These are phyloP conservation scores for Hemichromis elongatus DNA, from an alignment of 2,113 vertebrate species.

Conservation along the genomic window DNA sequence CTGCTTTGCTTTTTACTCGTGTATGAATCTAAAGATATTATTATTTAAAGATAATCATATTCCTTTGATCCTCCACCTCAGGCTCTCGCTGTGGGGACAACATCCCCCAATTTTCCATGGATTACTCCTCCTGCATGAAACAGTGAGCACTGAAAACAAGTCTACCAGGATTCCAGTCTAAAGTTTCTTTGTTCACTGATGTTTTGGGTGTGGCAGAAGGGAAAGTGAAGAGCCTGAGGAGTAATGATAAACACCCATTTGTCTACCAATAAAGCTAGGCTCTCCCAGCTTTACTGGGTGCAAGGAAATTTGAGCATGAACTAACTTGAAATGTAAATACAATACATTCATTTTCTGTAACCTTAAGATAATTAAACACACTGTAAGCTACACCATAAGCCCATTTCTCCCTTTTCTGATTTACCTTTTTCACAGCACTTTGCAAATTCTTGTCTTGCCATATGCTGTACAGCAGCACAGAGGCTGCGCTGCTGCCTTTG, in stretches of 20 bases:
- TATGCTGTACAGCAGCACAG: constrained; percentile 81
- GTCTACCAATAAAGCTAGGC: not conserved
- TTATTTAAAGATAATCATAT: too few species aligned
- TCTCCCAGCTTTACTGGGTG: not conserved
- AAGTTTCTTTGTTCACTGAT: constrained; percentile 25
- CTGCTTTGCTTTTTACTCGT: not conserved
- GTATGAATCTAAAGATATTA: not conserved
- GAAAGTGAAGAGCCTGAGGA: constrained; percentile 28
- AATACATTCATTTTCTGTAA: not conserved
- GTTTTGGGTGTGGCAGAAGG: constrained; percentile 31
- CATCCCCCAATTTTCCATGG: not conserved
- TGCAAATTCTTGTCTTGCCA: constrained; percentile 87
- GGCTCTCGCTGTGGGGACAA: not conserved
- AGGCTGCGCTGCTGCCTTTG: constrained; percentile 79
- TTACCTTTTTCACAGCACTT: constrained; percentile 82
- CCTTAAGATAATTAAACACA: not conserved
- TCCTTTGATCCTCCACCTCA: not conserved
- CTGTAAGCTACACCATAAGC: not conserved
- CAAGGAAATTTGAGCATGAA: not conserved
- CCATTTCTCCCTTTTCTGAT: not conserved
- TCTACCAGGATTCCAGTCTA: constrained; percentile 54
- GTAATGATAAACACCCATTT: constrained; percentile 7
- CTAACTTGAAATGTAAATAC: not conserved
- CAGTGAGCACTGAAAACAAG: constrained; percentile 33
- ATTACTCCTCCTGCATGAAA: not conserved